Evolutionary conservation across 2,113 vertebrate genomes (phyloP), one percentile per base, ranked within the genome.

Genomic region (Sinocyclocheilus grahami): DNA sequence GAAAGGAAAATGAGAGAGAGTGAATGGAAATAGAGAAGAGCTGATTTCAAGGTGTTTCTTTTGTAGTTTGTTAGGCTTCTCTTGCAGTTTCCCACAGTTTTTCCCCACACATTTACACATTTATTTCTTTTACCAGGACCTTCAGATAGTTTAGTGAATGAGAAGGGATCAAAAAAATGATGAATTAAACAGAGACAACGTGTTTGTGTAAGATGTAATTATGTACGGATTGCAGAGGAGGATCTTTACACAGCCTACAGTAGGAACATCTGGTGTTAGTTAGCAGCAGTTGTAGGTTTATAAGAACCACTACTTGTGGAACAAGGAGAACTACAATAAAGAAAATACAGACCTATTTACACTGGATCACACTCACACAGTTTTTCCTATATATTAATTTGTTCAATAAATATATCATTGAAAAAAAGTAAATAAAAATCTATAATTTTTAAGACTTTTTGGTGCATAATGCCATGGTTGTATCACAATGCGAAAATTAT

Each of bases 231-330:
- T 93, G 91, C 92, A 86, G 87, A 92, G 86, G 90, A 91, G 90
- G 93, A 90, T 94, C 92, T 92, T 92, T 90, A 86, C 91, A 91
- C 88, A 86, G 89, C 88, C 88, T 94, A 94, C 93, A 95, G 94
- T 95, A 95, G 94, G 89, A 95, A 92, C 95, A 95, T 95, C 93
- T 95, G 94, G 91, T 90, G 87, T 58, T 89, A 90, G 93, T 95
- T 95, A 95, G 89, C 9, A 72, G 42, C 92, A 92, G 94, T 94
- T 94, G 92, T 93, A 93, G 92, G 92, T 95, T 94, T 92, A 92
- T 89, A 90, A 88, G 87, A 90, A 92, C 89, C 91, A 63, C 90
- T 93, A 90, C 92, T 94, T 87, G 89, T 88, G 90, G 90, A 91
- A 87, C 86, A 85, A 88, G 92, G 90, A 88, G 79, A 74, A 20